Evolutionary conservation across 1,140 invertebrate species (phyloP).

Genomic region (Brachionus asplanchnoidis): DNA sequence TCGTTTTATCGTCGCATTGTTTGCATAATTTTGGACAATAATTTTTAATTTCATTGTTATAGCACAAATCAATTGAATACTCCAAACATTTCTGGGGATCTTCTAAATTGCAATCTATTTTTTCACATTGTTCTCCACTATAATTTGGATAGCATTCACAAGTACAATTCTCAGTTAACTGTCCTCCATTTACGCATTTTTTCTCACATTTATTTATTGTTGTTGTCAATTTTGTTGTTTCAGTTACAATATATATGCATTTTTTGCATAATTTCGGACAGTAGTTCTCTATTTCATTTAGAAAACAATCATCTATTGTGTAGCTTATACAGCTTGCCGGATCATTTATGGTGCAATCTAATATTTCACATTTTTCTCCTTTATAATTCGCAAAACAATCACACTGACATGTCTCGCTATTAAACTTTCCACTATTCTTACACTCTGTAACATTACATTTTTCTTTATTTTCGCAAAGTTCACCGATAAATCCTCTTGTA

Average conservation of each 20-base stretch:
- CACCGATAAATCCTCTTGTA: background rate
- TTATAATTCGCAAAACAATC: background rate
- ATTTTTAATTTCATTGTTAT: background rate
- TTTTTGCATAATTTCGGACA: conserved; percentile 8
- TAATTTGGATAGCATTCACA: conserved; percentile 4
- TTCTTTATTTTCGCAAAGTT: background rate
- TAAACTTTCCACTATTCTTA: conserved; percentile 7
- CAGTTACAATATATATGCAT: background rate
- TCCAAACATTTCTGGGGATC: background rate
- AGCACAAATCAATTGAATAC: background rate
- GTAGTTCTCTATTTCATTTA: background rate
- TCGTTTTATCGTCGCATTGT: background rate
- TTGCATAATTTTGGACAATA: conserved; percentile 11
- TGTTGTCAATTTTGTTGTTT: background rate
- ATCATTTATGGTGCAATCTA: background rate
- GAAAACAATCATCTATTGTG: background rate
- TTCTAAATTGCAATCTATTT: background rate
- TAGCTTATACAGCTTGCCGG: background rate
- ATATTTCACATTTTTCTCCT: background rate
- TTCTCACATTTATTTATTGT: background rate
- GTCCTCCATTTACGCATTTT: conserved; percentile 5
- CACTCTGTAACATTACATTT: background rate
- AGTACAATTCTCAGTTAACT: background rate
- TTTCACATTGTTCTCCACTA: background rate
- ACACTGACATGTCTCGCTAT: background rate